Evolutionary conservation across 2,797 vertebrate genomes (phyloP), one percentile per base, ranked within the genome.

Genomic region (Eulemur coronatus): DNA sequence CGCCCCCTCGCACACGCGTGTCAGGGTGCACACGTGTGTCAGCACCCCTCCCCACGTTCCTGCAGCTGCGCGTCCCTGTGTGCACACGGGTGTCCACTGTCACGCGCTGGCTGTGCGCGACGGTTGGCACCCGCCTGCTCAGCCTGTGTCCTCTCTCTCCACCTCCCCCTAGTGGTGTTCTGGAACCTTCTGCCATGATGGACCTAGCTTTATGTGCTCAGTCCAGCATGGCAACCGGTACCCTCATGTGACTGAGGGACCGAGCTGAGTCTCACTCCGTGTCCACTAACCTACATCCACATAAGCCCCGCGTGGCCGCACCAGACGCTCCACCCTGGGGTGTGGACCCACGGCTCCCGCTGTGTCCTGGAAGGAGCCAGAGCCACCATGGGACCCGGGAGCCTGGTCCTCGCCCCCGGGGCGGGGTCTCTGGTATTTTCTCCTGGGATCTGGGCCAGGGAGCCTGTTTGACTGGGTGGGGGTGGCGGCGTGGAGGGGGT

Each of bases 301-400:
- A n/a, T 3, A 4, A 15, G 33, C 24, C 14, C 9, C 18, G 6
- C n/a, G 43, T 1, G 3, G 41, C 17, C 0, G 1, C 1, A 2
- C 17, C 7, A 12, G 69, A 15, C 33, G 28, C 4, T 0, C 6
- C 2, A n/a, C 43, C 33, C 89, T 3, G 7, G 12, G 13, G 61
- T 63, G 13, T 12, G 28, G 55, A 48, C 15, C 9, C 38, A 72
- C 33, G 18, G 48, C 55, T 26, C 20, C 82, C 0, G 0, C 57
- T 15, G 2, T 28, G 43, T 24, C 61, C 41, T 61, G 4, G 46
- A 15, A 69, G 20, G 7, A 9, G 24, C 50, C 13, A 11, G 52
- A 18, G 65, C 12, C 35, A 1, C 17, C 6, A 38, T 5, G 22
- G 7, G 81, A 3, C 1, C 20, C 1, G 0, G 15, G 80, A 33